Conservation (phyloP, 2,113 vertebrate species). For the Dasypus novemcinctus region DNA sequence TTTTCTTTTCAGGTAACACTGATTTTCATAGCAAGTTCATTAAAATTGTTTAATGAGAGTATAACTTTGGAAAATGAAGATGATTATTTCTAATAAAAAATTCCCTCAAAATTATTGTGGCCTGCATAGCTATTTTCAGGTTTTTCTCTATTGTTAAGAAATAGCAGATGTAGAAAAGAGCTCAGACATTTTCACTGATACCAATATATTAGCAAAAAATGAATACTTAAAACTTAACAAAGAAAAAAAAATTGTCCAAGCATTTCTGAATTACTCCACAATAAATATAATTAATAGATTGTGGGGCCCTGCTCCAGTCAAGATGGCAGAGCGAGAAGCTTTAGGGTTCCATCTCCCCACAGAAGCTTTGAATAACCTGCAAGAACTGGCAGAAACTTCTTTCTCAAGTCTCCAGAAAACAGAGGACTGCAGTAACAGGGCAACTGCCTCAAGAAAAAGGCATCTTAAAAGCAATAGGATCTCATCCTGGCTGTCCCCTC, state of each 20-base stretch:
- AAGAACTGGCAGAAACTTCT: too few relatives aligned
- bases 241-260: neutral
- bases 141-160: constrained; percentile 21
- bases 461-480: too few relatives aligned
- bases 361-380: too few relatives aligned
- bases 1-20: constrained; percentile 33
- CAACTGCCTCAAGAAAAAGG: too few relatives aligned
- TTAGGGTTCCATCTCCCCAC: too few relatives aligned
- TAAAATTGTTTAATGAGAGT: constrained; percentile 41
- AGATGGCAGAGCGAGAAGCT: too few relatives aligned
- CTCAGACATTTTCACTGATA: neutral
- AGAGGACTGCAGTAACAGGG: too few relatives aligned
- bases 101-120: neutral
- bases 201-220: neutral
- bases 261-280: neutral
- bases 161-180: neutral
- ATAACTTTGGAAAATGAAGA: constrained; percentile 24
- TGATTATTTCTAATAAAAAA: constrained; percentile 27
- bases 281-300: neutral
- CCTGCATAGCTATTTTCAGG: neutral
- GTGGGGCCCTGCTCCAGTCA: too few relatives aligned
- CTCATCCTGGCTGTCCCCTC: too few relatives aligned
- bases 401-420: too few relatives aligned
- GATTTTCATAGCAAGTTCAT: constrained; percentile 37
- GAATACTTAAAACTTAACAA: constrained; percentile 21